Evolutionary conservation across 2,113 vertebrate genomes (phyloP), one percentile per base, ranked within the genome.

Genomic region (Parus major): DNA sequence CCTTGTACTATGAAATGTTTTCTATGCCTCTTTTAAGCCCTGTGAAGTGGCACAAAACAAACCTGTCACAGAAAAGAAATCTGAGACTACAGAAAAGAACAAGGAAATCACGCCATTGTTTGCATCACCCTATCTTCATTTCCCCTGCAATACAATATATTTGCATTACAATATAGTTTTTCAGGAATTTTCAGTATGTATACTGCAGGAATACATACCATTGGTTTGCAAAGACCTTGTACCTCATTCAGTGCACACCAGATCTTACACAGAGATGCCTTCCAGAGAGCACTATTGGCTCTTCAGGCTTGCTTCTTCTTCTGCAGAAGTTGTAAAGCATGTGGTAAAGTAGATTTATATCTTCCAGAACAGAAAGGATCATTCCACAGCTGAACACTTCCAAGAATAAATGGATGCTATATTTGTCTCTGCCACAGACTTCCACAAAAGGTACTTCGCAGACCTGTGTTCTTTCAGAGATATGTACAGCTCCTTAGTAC

Each of bases 391-490:
- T 75, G 65, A 92, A 70, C 52, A 39, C 33, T 59, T 89, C 77
- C 35, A 86, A 82, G 78, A 94, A 91, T 79, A 91, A 94, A 91
- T 8, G 4, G 72, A 71, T 92, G 87, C 93, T 92, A 75, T 89
- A 93, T 87, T 84, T 94, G 65, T 76, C 60, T 95, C 65, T 87
- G 44, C 36, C 49, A 72, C 55, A 92, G 80, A 75, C 56, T 66
- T 92, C 68, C 82, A 86, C 82, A 93, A 77, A 92, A 93, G 50
- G 55, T 93, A 55, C 47, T 90, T 81, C 35, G 56, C 6, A 6
- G 80, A 92, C 47, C 57, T 92, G 35, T 5, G 1, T 68, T 92
- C 46, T 78, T 75, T 86, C 77, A 81, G 64, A 47, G 53, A 82
- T 90, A 64, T n/a, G 52, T 83, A 56, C 55, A 88, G 29, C 76